Evolutionary conservation across 2,797 vertebrate genomes (phyloP).

Genomic region (Chrosomus eos): DNA sequence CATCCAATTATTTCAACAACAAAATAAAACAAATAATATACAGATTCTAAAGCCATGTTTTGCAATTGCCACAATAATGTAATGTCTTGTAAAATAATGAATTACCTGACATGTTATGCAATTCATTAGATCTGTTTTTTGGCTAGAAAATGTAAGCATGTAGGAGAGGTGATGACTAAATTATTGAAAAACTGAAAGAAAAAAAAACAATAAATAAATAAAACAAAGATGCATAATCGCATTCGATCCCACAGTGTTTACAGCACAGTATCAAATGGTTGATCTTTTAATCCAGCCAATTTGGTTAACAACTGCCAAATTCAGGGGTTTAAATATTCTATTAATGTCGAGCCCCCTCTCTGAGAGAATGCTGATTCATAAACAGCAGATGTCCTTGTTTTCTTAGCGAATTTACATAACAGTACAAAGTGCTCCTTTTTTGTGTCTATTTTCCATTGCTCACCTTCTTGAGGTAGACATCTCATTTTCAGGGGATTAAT

Average conservation of each 20-base stretch:
- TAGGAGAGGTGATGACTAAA: not conserved
- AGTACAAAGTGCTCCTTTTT: conserved; percentile 54
- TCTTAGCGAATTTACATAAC: conserved; percentile 64
- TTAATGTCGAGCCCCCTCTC: conserved; percentile 55
- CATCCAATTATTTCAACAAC: not conserved
- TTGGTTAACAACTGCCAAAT: conserved; percentile 57
- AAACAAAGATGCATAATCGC: conserved; percentile 1
- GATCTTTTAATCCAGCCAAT: conserved; percentile 55
- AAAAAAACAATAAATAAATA: not conserved
- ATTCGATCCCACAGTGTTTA: not conserved
- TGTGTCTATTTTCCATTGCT: conserved; percentile 60
- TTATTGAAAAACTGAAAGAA: not conserved
- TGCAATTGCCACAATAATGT: not conserved
- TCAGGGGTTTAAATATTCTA: conserved; percentile 52
- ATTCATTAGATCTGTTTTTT: not conserved
- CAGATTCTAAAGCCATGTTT: not conserved
- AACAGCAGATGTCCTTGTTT: conserved; percentile 67
- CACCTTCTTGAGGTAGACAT: conserved; percentile 59
- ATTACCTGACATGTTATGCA: not conserved
- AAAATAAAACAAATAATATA: not conserved
- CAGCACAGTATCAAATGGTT: conserved; percentile 21
- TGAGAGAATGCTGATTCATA: conserved; percentile 60
- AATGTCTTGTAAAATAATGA: not conserved
- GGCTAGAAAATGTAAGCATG: not conserved
- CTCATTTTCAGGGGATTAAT: conserved; percentile 60